Percentiles rank a stretch among this genome's conserved stretches.
Conservation (phyloP, 2,888 invertebrate species). For the Oasisia sp. region DNA sequence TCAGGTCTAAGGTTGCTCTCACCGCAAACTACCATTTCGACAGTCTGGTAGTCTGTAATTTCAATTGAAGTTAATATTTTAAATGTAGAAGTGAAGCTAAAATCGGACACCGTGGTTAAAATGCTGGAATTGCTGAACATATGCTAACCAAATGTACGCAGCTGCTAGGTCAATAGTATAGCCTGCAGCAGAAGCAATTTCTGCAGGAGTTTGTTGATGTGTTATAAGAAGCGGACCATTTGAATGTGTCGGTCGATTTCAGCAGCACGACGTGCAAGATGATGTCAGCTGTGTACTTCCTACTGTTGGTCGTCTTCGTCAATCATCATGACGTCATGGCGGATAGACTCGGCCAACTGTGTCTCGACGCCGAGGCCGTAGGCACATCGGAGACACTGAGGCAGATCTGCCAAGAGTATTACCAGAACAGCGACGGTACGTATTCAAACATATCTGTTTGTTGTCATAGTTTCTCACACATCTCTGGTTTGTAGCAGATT, state of each 20-base stretch:
- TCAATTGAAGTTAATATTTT: too few relatives aligned
- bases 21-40: too few relatives aligned
- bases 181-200: too few relatives aligned
- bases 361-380: not conserved
- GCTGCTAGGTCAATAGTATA: too few relatives aligned
- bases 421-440: not conserved
- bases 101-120: too few relatives aligned
- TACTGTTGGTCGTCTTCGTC: not conserved
- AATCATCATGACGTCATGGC: not conserved
- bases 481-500: not conserved
- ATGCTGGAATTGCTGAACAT: too few relatives aligned
- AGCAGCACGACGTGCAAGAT: not conserved
- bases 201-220: too few relatives aligned
- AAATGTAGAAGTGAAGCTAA: too few relatives aligned
- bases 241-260: not conserved
- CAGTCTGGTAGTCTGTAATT: too few relatives aligned
- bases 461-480: too few relatives aligned
- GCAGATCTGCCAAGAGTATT: not conserved
- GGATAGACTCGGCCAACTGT: not conserved
- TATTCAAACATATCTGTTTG: not conserved
- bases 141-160: too few relatives aligned
- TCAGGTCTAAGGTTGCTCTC: too few relatives aligned
- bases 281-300: not conserved
- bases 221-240: not conserved
- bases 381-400: not conserved